phyloP scores from a whole-genome alignment of 2,888 invertebrate genomes.

The Gastracanthus pulcherrimus region DNA sequence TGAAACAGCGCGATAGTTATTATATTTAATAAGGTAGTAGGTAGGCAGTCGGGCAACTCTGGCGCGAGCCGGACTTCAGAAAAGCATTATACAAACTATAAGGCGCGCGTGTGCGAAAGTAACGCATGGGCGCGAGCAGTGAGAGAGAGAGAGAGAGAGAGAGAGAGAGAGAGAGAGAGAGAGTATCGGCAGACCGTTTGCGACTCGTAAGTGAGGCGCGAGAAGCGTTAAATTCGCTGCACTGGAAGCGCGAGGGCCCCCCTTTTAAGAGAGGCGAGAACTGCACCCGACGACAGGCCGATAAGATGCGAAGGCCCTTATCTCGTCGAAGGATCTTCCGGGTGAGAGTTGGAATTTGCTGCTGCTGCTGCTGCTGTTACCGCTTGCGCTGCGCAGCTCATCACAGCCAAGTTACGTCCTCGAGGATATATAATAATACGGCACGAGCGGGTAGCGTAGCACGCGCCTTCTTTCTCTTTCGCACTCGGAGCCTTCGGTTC shows the following conservation, averaged over 20 bases:
- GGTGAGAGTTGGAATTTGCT: slow-evolving; percentile 39
- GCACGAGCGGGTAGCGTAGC: neutral
- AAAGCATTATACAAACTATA: slow-evolving; percentile 43
- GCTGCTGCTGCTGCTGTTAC: neutral
- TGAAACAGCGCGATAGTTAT: slow-evolving; percentile 47
- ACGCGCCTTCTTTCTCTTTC: slow-evolving; percentile 7
- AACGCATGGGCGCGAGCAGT: neutral
- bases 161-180: too few relatives aligned
- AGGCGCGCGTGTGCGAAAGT: slow-evolving; percentile 3
- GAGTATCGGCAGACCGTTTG: slow-evolving; percentile 46
- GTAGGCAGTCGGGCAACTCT: neutral
- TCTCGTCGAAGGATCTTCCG: slow-evolving; percentile 52
- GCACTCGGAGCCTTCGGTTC: neutral
- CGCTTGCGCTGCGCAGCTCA: slow-evolving; percentile 20
- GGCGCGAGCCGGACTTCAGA: slow-evolving; percentile 38
- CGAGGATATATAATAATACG: slow-evolving; percentile 40
- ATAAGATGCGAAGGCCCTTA: slow-evolving; percentile 35
- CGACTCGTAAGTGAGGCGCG: neutral
- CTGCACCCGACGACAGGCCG: slow-evolving; percentile 47
- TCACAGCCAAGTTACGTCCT: slow-evolving; percentile 20
- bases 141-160: too few relatives aligned
- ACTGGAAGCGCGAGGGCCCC: too few relatives aligned
- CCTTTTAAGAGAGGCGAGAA: slow-evolving; percentile 9
- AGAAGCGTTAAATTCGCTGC: neutral
- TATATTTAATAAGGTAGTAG: slow-evolving; percentile 41